Base-by-base conservation (phyloP, 2,888 invertebrate species). In the Teleiodes luculella region DNA sequence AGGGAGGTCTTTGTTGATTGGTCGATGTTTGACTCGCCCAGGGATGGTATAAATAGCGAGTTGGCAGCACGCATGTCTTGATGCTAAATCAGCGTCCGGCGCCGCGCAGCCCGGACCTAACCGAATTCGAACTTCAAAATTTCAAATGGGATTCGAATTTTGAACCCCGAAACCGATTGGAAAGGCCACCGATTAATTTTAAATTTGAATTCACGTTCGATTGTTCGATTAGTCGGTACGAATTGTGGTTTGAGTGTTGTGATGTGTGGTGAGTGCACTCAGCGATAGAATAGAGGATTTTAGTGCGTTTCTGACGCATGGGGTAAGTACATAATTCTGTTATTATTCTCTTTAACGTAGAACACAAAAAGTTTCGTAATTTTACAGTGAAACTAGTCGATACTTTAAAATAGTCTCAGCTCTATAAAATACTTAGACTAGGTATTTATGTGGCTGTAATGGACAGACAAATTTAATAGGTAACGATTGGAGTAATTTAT, bases 241-340 rank as follows among this genome's bases (percentile, higher is more conserved):
- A 13, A 52, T 55, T 54, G 57, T 57, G 57, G 58, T 66, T 64
- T 83, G 7, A 18, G 18, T 41, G 16, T 18, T 18, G 39, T 81
- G 80, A 79, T 86, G 86, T 86, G 86, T 80, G 86, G 85, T 55
- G 74, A 80, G 80, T 86, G 86, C 65, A 72, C 79, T 49, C 84
- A 83, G 61, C 81, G 86, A 61, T 86, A 70, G 71, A 58, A 58
- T 62, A 41, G 64, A 77, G 77, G 76, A 78, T 71, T 73, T 67
- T 63, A 66, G 55, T 70, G 71, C 72, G 70, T 66, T 64, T 45
- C 54, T 54, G 24, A 55, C 74, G 70, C 75, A 70, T 74, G 72
- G 74, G 76, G 78, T 78, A 55, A 76, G 78, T 77, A 53, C 39
- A 18, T 18, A n/a, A 16, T 37, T 39, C 16, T 16, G 1, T 11